Conservation (phyloP, 2,888 invertebrate genomes). For the Andrena bucephala region DNA sequence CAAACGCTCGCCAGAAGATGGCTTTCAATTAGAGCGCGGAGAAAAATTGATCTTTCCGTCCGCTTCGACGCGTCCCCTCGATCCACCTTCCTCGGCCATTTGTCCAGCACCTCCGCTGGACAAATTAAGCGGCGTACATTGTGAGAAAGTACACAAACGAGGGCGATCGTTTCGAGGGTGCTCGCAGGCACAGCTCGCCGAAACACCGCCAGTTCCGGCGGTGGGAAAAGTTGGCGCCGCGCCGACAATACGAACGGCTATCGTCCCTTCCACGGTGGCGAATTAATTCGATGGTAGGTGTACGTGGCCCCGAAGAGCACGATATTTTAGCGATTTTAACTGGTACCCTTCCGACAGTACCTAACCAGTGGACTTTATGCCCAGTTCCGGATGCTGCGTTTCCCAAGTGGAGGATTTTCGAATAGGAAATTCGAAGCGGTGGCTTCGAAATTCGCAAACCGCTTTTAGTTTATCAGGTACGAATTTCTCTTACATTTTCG, state of each 20-base stretch:
- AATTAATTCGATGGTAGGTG: constrained; percentile 24
- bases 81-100: not conserved
- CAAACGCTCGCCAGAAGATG: constrained; percentile 16
- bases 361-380: no score
- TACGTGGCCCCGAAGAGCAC: not conserved
- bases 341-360: not conserved
- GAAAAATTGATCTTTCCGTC: constrained; percentile 29
- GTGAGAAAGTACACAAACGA: constrained; percentile 1
- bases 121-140: constrained; percentile 28
- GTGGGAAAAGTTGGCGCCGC: not conserved
- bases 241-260: not conserved
- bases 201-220: constrained; percentile 2
- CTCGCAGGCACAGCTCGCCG: not conserved
- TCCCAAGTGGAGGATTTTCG: no score
- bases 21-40: constrained; percentile 40
- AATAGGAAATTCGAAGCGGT: no score
- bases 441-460: no score
- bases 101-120: not conserved
- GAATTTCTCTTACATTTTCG: no score
- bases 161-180: not conserved
- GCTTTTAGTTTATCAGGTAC: no score
- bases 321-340: not conserved
- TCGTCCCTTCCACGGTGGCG: not conserved
- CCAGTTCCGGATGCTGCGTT: no score
- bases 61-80: constrained; percentile 28